Evolutionary conservation across 2,888 invertebrate genomes (phyloP).

Genomic region (Brenthis daphne): DNA sequence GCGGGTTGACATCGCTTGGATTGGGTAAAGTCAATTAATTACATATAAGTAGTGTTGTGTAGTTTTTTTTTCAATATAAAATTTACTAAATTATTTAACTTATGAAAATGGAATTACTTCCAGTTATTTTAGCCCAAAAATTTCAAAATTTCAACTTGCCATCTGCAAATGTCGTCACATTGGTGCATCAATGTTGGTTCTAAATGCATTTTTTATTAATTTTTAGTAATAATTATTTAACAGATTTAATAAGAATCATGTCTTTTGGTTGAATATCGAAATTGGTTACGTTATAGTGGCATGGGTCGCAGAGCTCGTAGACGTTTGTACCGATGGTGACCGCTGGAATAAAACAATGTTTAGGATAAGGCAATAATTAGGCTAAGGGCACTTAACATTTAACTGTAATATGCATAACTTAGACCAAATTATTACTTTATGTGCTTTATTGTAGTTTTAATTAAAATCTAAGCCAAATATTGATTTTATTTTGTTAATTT

Average conservation of each 20-base stretch:
- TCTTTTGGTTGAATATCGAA: conserved; percentile 15
- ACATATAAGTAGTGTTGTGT: conserved; percentile 5
- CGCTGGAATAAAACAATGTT: conserved; percentile 69
- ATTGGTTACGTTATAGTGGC: conserved; percentile 30
- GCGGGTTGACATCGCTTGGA: conserved; percentile 16
- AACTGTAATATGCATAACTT: conserved; percentile 75
- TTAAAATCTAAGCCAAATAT: conserved; percentile 82
- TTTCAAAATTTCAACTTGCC: conserved; percentile 8
- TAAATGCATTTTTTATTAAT: conserved; percentile 25
- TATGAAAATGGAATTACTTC: not conserved
- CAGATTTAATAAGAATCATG: conserved; percentile 15
- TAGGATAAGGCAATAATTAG: conserved; percentile 79
- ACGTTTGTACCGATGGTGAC: conserved; percentile 48
- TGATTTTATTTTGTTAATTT: conserved; percentile 75
- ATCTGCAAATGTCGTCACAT: conserved; percentile 19
- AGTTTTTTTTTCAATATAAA: conserved; percentile 1
- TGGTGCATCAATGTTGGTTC: conserved; percentile 30
- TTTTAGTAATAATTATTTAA: conserved; percentile 20
- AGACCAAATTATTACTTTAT: conserved; percentile 81
- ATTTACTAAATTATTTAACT: not conserved
- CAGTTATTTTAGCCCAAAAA: conserved; percentile 1
- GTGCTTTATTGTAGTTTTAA: conserved; percentile 79
- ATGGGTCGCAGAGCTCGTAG: conserved; percentile 42
- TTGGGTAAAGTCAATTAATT: conserved; percentile 11
- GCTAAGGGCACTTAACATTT: conserved; percentile 76